Conservation (phyloP, 2,888 invertebrate species). For the Apamea monoglypha region DNA sequence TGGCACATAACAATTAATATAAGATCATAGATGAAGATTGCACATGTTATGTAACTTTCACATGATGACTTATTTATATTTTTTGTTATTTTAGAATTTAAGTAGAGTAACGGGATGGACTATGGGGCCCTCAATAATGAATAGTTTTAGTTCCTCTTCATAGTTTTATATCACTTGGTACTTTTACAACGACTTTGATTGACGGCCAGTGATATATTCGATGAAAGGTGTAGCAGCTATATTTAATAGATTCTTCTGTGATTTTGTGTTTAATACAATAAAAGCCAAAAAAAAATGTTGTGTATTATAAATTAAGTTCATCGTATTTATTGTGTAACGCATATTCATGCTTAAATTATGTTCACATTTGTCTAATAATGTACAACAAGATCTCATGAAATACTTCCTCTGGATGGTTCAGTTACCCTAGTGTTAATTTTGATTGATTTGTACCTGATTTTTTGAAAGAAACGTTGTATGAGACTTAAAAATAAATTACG, state of each 20-base stretch:
- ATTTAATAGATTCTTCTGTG: constrained; percentile 81
- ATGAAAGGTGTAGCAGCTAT: constrained; percentile 72
- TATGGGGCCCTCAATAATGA: constrained; percentile 78
- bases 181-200: constrained; percentile 62
- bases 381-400: constrained; percentile 85
- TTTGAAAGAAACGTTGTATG: constrained; percentile 81
- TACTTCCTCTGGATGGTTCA: constrained; percentile 85
- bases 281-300: constrained; percentile 88
- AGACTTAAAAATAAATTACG: constrained; percentile 84
- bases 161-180: constrained; percentile 64
- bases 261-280: constrained; percentile 84
- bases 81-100: constrained; percentile 87
- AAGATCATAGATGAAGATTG: constrained; percentile 83
- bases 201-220: constrained; percentile 66
- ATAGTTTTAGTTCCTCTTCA: constrained; percentile 66
- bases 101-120: constrained; percentile 77
- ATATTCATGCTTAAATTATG: constrained; percentile 70
- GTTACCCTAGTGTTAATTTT: constrained; percentile 89
- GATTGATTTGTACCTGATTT: constrained; percentile 90
- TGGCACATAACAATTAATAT: constrained; percentile 78
- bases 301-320: constrained; percentile 78
- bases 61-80: constrained; percentile 87
- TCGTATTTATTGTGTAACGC: constrained; percentile 74
- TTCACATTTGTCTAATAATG: constrained; percentile 70
- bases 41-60: constrained; percentile 89